phyloP scores from a whole-genome alignment of 2,888 invertebrate species.

The Rhorus exstirpatorius region DNA sequence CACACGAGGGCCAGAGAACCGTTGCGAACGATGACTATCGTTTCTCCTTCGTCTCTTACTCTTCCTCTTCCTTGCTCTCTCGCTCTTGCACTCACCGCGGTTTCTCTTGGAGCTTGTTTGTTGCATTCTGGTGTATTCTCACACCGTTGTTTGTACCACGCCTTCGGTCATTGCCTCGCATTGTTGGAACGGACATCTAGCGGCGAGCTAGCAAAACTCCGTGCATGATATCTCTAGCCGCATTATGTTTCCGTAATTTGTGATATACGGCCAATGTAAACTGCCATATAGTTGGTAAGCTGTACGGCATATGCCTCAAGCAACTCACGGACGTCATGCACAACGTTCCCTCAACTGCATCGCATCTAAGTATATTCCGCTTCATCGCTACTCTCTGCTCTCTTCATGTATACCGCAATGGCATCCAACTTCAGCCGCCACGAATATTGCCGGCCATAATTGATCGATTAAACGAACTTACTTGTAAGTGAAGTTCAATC shows the following conservation, averaged over 20 bases:
- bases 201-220: slow-evolving; percentile 50
- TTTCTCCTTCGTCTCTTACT: slow-evolving; percentile 36
- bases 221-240: slow-evolving; percentile 67
- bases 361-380: slow-evolving; percentile 18
- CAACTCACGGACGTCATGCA: slow-evolving; percentile 15
- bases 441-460: background rate
- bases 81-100: background rate
- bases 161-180: slow-evolving; percentile 35
- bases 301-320: background rate
- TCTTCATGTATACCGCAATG: background rate
- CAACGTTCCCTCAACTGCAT: slow-evolving; percentile 31
- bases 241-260: slow-evolving; percentile 77
- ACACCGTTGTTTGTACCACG: background rate
- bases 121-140: slow-evolving; percentile 43
- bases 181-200: slow-evolving; percentile 47
- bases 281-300: slow-evolving; percentile 72
- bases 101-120: slow-evolving; percentile 41
- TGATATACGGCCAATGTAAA: slow-evolving; percentile 74
- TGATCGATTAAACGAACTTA: too few species aligned
- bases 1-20: slow-evolving; percentile 25
- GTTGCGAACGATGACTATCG: slow-evolving; percentile 47
- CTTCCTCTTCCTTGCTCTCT: slow-evolving; percentile 21
- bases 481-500: too few species aligned
- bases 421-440: slow-evolving; percentile 4
- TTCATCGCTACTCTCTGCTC: slow-evolving; percentile 5